phyloP scores from a whole-genome alignment of 2,888 invertebrate genomes.

The Drosophila atroscutellata region DNA sequence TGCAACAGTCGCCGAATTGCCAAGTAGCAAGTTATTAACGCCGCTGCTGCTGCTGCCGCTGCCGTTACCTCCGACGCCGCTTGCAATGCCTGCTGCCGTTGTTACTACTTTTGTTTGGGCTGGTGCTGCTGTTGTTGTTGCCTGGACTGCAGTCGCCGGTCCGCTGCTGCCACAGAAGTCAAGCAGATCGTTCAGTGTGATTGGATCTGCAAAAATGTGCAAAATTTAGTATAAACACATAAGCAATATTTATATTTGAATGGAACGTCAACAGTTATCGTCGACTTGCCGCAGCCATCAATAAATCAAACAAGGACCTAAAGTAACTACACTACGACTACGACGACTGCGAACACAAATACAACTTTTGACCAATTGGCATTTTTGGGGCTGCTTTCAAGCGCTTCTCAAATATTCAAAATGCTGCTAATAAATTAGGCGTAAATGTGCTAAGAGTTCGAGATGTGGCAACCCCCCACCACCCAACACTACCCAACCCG shows the following conservation, averaged over 20 bases:
- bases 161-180: conserved; percentile 75
- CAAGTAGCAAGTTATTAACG: conserved; percentile 65
- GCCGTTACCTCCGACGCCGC: conserved; percentile 61
- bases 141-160: conserved; percentile 51
- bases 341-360: conserved; percentile 56
- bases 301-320: conserved; percentile 73
- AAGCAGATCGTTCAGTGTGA: conserved; percentile 82
- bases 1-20: conserved; percentile 65
- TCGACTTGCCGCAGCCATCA: conserved; percentile 61
- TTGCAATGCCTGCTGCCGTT: conserved; percentile 39
- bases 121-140: conserved; percentile 41
- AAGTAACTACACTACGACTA: conserved; percentile 10
- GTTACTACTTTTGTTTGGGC: conserved; percentile 42
- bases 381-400: conserved; percentile 57
- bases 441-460: conserved; percentile 56
- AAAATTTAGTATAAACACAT: conserved; percentile 9
- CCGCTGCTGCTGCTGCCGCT: conserved; percentile 63
- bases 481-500: not conserved
- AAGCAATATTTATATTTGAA: conserved; percentile 22
- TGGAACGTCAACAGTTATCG: conserved; percentile 62
- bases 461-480: conserved; percentile 13
- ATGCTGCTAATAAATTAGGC: conserved; percentile 79
- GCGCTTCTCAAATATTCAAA: conserved; percentile 79
- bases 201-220: conserved; percentile 72
- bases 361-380: conserved; percentile 23